Percentiles rank a stretch among this genome's conserved stretches.
Conservation (phyloP, 2,888 invertebrate genomes). For the Tenthredo distinguenda region DNA sequence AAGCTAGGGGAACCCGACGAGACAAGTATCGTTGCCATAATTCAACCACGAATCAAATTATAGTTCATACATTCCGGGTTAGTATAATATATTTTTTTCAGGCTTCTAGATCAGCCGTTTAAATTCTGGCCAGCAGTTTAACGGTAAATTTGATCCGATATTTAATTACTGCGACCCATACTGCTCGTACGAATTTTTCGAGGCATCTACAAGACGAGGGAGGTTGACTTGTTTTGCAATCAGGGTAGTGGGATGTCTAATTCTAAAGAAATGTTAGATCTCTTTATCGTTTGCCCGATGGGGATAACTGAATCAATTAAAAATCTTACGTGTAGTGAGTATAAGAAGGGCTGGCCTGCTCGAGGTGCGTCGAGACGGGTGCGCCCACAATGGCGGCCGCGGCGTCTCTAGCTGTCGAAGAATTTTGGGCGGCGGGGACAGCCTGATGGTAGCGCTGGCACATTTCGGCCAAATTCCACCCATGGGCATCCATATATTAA, state of each 20-base stretch:
- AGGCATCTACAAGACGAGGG: too few relatives aligned
- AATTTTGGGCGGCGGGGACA: constrained; percentile 72
- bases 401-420: constrained; percentile 76
- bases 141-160: neutral
- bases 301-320: constrained; percentile 36
- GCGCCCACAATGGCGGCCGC: constrained; percentile 71
- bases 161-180: neutral
- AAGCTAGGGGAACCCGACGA: neutral
- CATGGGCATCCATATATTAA: constrained; percentile 78
- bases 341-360: constrained; percentile 75
- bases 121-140: neutral
- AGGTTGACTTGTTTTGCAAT: neutral
- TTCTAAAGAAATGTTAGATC: neutral
- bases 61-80: neutral
- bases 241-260: neutral
- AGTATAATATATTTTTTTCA: neutral
- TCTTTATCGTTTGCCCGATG: neutral
- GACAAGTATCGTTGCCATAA: constrained; percentile 26
- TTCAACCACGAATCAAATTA: constrained; percentile 22
- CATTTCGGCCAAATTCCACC: constrained; percentile 78
- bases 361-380: constrained; percentile 73
- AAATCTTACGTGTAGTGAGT: constrained; percentile 76
- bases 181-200: neutral
- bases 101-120: neutral
- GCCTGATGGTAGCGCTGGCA: constrained; percentile 78